Evolutionary conservation across 2,888 invertebrate species (phyloP).

Genomic region (Lasioglossum figueresi): DNA sequence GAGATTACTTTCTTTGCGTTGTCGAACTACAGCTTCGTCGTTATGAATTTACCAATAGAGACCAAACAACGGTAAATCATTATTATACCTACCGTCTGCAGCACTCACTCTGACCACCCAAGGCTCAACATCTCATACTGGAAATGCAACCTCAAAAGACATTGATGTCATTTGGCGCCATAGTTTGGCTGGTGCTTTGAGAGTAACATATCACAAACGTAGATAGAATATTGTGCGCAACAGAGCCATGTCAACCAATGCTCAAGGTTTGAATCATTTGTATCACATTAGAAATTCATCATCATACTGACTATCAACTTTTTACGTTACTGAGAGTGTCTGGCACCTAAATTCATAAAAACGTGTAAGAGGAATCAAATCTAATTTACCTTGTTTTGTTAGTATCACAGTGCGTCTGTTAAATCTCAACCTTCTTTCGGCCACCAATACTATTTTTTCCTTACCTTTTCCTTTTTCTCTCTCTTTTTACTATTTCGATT

Average conservation of each 20-base stretch:
- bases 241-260: slow-evolving; percentile 81
- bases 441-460: slow-evolving; percentile 58
- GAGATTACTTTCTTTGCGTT: slow-evolving; percentile 19
- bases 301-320: slow-evolving; percentile 82
- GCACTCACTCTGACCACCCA: slow-evolving; percentile 71
- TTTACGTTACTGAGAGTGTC: slow-evolving; percentile 81
- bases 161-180: slow-evolving; percentile 81
- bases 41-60: slow-evolving; percentile 71
- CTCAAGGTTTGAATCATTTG: slow-evolving; percentile 81
- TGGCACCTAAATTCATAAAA: slow-evolving; percentile 84
- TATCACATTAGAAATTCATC: slow-evolving; percentile 82
- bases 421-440: slow-evolving; percentile 62
- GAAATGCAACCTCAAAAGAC: slow-evolving; percentile 83
- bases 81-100: slow-evolving; percentile 83
- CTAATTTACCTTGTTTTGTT: slow-evolving; percentile 78
- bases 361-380: slow-evolving; percentile 82
- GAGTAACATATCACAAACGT: slow-evolving; percentile 83
- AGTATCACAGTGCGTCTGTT: slow-evolving; percentile 75
- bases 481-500: not conserved
- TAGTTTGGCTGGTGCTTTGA: slow-evolving; percentile 82
- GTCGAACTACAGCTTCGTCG: slow-evolving; percentile 21
- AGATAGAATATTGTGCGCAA: slow-evolving; percentile 82
- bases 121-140: slow-evolving; percentile 79
- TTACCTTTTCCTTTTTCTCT: slow-evolving; percentile 61
- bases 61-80: slow-evolving; percentile 82